phyloP scores from a whole-genome alignment of 1,140 invertebrate species.

The Bathynomus jamesi region DNA sequence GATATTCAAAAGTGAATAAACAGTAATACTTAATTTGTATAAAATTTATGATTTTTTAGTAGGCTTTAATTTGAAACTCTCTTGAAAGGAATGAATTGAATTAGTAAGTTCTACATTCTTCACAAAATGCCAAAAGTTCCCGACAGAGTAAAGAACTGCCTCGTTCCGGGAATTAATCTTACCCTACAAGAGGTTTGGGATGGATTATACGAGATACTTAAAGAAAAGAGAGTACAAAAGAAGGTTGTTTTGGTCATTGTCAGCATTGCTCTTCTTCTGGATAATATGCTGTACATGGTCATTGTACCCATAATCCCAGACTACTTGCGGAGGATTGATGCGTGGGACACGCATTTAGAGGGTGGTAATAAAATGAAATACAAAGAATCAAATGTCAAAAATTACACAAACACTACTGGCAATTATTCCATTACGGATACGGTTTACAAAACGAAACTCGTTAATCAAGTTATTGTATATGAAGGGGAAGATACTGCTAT shows the following conservation, averaged over 20 bases:
- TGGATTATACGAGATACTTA: slow-evolving; percentile 70
- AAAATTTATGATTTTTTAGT: background rate
- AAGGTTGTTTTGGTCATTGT: slow-evolving; percentile 92
- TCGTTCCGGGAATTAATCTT: slow-evolving; percentile 72
- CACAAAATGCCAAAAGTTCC: slow-evolving; percentile 52
- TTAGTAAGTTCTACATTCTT: too few species aligned
- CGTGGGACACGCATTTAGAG: slow-evolving; percentile 56
- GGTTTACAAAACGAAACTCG: slow-evolving; percentile 40
- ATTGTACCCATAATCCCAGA: slow-evolving; percentile 98
- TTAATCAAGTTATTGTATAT: slow-evolving; percentile 50
- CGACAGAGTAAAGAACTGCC: slow-evolving; percentile 51
- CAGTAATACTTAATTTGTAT: background rate
- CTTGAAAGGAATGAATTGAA: too few species aligned
- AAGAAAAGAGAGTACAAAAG: slow-evolving; percentile 81
- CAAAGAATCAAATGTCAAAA: slow-evolving; percentile 80
- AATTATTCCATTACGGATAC: slow-evolving; percentile 43
- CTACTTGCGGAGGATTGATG: slow-evolving; percentile 80
- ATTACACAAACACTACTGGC: slow-evolving; percentile 43
- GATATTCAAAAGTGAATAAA: background rate
- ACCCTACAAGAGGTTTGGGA: slow-evolving; percentile 56
- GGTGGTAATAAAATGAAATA: slow-evolving; percentile 91
- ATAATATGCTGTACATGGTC: slow-evolving; percentile 99
- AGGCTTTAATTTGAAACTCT: background rate
- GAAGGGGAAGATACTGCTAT: slow-evolving; percentile 92
- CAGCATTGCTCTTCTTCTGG: slow-evolving; percentile 87